Base-by-base conservation (phyloP, 2,113 vertebrate species). In the Haemorhous mexicanus region DNA sequence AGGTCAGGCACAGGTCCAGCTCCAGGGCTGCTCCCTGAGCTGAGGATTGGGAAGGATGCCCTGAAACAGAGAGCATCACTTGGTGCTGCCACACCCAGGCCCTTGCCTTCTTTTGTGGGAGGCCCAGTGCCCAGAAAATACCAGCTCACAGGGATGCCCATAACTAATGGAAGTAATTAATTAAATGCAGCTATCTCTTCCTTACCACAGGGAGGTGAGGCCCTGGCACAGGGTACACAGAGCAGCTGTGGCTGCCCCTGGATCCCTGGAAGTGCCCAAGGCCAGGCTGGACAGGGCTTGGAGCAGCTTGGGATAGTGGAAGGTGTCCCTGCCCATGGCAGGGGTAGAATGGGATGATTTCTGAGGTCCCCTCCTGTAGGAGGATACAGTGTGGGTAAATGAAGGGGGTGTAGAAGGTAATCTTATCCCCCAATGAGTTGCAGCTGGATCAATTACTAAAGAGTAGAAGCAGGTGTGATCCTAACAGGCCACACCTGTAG, bases 211-310 rank as follows among this genome's bases (percentile, higher is more conserved):
- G 19, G 10, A 2, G 8, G 1, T 0, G 2, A 66, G 7, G 27
- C 16, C 32, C 32, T 73, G 24, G 32, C 59, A 49, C n/a, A 43
- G 26, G 41, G 0, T 58, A 7, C 15, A 33, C 46, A 39, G 19
- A 46, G 44, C 3, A 82, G 28, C 77, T 74, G 52, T 44, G 77
- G 37, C 37, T 59, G 68, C 33, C 44, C 23, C 52, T 52, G 30
- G 18, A 59, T 46, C 28, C 16, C 37, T 67, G 61, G 9, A 7
- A 59, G 39, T 33, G 23, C 4, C 3, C 61, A 9, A 26, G 39
- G 61, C 24, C 28, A 30, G 16, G 5, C 0, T 67, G 68, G 52
- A 8, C 1, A 0, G 27, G 44, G 7, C 18, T 59, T 59, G 37
- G 77, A 67, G 33, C 33, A 52, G 0, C 19, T 23, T 89, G 44